Base-by-base conservation (phyloP, 2,113 vertebrate genomes). In the Odobenus rosmarus region DNA sequence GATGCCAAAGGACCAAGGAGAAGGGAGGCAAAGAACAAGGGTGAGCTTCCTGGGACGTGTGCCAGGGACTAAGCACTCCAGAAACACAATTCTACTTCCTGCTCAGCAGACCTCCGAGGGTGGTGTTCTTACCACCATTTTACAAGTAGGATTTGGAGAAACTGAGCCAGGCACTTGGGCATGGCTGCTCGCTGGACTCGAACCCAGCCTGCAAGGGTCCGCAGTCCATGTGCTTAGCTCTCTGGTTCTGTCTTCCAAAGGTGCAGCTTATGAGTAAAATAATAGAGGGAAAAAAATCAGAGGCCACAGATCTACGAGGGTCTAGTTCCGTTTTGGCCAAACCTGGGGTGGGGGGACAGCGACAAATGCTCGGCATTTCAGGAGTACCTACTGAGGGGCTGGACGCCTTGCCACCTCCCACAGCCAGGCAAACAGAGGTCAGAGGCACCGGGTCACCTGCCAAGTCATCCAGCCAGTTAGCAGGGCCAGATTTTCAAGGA, bases 31-130 rank as follows among this genome's bases (percentile, higher is more conserved):
- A 11, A n/a, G 31, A 14, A n/a, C n/a, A 4, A 51, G 18, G 18
- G 26, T 1, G 28, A 15, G 16, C 15, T 8, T 0, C 49, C 4
- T 0, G 14, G 55, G 61, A 14, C 42, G 3, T 0, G 5, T 0
- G 61, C 42, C 82, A 0, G 19, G 83, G 2, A 7, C 53, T 3
- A 14, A 6, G 46, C 8, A 1, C 16, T 10, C 42, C 61, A 24
- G 42, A 33, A 23, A 8, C 81, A 8, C 31, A 5, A 1, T 1
- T 14, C 21, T 4, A 9, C 62, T 24, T 36, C 33, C 84, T 18
- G 46, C 57, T 49, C 88, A 0, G 15, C 39, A 26, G 14, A 36
- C 36, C 26, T 14, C 13, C 2, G 55, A 16, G 18, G 53, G 39
- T 1, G 19, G 2, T 0, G 0, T 3, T 16, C 42, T 15, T 13